These are phyloP conservation scores for Chionomys nivalis DNA, from an alignment of 2,113 vertebrate genomes.

Conservation along the genomic window DNA sequence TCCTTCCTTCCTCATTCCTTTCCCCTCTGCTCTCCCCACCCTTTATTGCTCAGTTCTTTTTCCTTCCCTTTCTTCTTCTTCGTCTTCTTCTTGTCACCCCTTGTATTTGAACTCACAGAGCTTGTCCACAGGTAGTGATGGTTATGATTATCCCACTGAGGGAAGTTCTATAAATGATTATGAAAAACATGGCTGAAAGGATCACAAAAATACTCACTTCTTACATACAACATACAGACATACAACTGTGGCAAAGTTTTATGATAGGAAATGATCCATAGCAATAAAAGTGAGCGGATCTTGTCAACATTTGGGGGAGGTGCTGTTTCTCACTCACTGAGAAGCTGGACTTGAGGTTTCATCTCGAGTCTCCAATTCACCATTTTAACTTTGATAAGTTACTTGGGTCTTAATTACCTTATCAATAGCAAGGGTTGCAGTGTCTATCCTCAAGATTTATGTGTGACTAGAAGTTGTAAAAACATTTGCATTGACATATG, in stretches of 20 bases:
- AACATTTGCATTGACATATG: conserved; percentile 3
- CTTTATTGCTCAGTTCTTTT: neutral
- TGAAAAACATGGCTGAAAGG: neutral
- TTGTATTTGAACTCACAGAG: neutral
- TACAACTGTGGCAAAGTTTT: neutral
- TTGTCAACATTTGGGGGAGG: neutral
- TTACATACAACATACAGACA: neutral
- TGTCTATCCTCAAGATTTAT: neutral
- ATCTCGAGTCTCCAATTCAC: neutral
- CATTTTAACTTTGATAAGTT: conserved; percentile 7
- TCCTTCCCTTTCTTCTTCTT: neutral
- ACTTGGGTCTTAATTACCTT: conserved; percentile 35
- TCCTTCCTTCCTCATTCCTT: neutral
- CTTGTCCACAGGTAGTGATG: neutral
- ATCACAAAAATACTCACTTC: neutral
- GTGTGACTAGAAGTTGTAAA: conserved; percentile 22
- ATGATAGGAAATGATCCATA: neutral
- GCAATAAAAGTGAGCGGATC: neutral
- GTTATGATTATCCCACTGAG: neutral
- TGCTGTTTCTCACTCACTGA: neutral
- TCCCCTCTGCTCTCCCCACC: neutral
- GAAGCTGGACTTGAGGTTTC: neutral
- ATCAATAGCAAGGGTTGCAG: neutral
- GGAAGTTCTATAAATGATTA: neutral
- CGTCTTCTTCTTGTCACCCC: neutral